These are phyloP conservation scores for Dufourea novaeangliae DNA, from an alignment of 1,140 invertebrate species.

Conservation along the genomic window DNA sequence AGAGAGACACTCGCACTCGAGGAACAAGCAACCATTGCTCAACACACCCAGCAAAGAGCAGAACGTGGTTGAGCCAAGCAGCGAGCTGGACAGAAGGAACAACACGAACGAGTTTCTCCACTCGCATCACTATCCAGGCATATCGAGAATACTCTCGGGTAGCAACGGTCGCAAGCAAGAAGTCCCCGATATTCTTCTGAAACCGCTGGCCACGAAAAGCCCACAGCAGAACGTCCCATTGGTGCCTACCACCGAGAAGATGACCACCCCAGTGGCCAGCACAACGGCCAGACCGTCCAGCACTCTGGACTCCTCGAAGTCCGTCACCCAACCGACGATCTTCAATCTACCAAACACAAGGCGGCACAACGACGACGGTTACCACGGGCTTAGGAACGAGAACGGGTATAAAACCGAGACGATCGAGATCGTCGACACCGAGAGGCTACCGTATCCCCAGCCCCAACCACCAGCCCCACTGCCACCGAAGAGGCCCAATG, in stretches of 20 bases:
- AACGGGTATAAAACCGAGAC: conserved; percentile 72
- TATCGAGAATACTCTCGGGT: conserved; percentile 90
- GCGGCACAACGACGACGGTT: conserved; percentile 66
- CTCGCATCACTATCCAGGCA: conserved; percentile 86
- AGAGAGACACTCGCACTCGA: conserved; percentile 76
- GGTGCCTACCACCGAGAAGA: conserved; percentile 67
- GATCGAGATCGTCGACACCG: conserved; percentile 75
- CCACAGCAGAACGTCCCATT: conserved; percentile 66
- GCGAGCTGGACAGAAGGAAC: conserved; percentile 69
- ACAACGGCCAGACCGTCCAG: conserved; percentile 25
- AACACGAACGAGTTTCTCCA: conserved; percentile 84
- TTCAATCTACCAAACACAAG: conserved; percentile 77
- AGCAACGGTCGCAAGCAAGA: conserved; percentile 91
- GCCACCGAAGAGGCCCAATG: conserved; percentile 65
- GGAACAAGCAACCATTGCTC: conserved; percentile 87
- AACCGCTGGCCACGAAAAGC: conserved; percentile 86
- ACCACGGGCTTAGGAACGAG: conserved; percentile 66
- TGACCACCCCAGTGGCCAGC: conserved; percentile 46
- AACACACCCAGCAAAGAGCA: conserved; percentile 83
- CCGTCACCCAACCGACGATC: conserved; percentile 74
- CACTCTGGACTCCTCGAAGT: conserved; percentile 44
- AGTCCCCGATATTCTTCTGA: conserved; percentile 87
- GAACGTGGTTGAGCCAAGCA: conserved; percentile 65
- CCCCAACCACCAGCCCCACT: conserved; percentile 72
- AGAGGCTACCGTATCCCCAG: conserved; percentile 74